Conservation (phyloP, 2,888 invertebrate species). For the Spilarctia lutea region DNA sequence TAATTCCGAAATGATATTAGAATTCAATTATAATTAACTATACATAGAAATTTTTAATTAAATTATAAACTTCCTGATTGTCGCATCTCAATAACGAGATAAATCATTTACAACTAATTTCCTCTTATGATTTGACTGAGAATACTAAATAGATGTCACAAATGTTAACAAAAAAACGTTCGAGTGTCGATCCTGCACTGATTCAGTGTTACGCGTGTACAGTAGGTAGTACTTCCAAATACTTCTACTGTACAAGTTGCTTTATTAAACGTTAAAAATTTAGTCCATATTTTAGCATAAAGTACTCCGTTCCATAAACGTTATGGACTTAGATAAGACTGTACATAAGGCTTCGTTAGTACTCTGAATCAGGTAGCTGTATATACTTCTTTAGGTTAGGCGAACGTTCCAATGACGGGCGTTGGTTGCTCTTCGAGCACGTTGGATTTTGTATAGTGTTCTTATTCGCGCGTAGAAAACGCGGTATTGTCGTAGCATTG, state of each 20-base stretch:
- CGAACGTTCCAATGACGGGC: not conserved
- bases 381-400: not conserved
- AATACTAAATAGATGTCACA: not conserved
- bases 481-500: too few relatives aligned
- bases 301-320: not conserved
- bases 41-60: too few relatives aligned
- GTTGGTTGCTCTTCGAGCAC: not conserved
- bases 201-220: not conserved
- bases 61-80: too few relatives aligned
- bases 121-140: not conserved
- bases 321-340: not conserved
- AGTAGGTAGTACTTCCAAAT: too few relatives aligned
- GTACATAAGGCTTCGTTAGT: constrained; percentile 1
- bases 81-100: too few relatives aligned
- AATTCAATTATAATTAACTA: too few relatives aligned
- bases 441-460: not conserved
- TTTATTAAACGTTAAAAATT: not conserved
- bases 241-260: not conserved
- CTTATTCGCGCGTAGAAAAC: too few relatives aligned
- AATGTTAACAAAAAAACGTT: not conserved
- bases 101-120: not conserved
- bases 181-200: not conserved
- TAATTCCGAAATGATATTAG: not conserved
- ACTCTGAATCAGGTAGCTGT: constrained; percentile 5
- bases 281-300: not conserved